Conservation (phyloP, 2,888 invertebrate species). For the Stenchaetothrips biformis region DNA sequence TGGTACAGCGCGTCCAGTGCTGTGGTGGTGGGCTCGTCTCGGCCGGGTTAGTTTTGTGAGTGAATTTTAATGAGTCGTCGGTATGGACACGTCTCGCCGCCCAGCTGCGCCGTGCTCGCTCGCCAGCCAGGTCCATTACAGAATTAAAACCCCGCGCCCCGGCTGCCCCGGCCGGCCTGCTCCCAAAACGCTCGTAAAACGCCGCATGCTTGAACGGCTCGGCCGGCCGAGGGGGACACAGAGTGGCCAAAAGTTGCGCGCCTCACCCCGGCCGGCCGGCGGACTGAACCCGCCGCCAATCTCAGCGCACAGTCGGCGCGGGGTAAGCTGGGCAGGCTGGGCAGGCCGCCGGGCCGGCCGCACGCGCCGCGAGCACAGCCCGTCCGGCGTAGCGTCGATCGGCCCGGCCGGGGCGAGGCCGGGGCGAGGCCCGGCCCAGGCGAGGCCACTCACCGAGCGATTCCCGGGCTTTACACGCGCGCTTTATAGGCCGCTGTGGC, state of each 20-base stretch:
- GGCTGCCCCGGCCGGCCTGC: neutral
- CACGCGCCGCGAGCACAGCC: no score
- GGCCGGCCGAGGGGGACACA: neutral
- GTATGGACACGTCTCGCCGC: neutral
- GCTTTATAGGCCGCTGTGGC: neutral
- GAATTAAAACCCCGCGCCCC: constrained; percentile 7
- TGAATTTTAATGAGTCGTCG: constrained; percentile 24
- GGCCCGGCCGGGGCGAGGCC: neutral
- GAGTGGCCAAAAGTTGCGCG: neutral
- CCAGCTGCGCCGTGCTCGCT: neutral
- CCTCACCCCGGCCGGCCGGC: neutral
- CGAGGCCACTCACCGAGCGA: neutral
- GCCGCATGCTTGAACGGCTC: neutral
- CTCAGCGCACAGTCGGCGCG: neutral
- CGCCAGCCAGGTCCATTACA: neutral
- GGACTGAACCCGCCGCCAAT: neutral
- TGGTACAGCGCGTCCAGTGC: no score
- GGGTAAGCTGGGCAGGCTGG: neutral
- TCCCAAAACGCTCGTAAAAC: constrained; percentile 21
- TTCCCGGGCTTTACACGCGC: neutral
- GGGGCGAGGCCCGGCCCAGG: neutral
- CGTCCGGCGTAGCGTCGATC: neutral
- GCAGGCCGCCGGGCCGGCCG: no score
- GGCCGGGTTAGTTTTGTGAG: neutral
- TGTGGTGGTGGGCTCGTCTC: no score